A percentile compares a stretch with the other conserved stretches of the same genome.
phyloP scores from a whole-genome alignment of 2,888 invertebrate species.

The Glaucopsyche alexis region DNA sequence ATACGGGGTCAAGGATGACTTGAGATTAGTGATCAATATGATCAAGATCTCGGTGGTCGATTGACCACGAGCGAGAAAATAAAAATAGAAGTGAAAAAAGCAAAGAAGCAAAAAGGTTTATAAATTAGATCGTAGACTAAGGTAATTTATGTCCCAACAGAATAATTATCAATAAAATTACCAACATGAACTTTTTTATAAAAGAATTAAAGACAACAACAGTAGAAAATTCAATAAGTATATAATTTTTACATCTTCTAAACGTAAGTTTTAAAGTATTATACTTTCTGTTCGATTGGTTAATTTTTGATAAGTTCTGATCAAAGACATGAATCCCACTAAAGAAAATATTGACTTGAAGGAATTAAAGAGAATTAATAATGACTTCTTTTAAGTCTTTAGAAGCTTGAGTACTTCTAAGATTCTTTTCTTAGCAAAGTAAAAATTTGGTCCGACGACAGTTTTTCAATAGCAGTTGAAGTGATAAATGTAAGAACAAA shows the following conservation, averaged over 20 bases:
- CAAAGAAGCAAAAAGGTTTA: background rate
- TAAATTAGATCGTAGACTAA: background rate
- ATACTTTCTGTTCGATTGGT: background rate
- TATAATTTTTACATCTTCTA: background rate
- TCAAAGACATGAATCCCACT: background rate
- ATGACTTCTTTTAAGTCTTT: background rate
- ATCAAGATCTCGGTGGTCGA: background rate
- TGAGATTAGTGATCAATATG: constrained; percentile 12
- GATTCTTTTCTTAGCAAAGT: background rate
- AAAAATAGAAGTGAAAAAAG: background rate
- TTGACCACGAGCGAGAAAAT: background rate
- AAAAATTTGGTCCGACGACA: background rate
- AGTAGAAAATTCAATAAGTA: too few species aligned
- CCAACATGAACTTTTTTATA: background rate
- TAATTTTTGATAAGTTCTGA: background rate
- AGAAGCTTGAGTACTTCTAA: background rate
- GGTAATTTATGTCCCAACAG: background rate
- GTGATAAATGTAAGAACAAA: background rate
- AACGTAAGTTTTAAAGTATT: background rate
- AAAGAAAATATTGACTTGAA: background rate
- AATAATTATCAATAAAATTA: background rate
- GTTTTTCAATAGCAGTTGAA: background rate
- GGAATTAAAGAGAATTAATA: background rate
- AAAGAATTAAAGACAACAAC: too few species aligned
- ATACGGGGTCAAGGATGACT: background rate